These are phyloP conservation scores for Nothocercus julius DNA, from an alignment of 2,113 vertebrate species.

Conservation along the genomic window DNA sequence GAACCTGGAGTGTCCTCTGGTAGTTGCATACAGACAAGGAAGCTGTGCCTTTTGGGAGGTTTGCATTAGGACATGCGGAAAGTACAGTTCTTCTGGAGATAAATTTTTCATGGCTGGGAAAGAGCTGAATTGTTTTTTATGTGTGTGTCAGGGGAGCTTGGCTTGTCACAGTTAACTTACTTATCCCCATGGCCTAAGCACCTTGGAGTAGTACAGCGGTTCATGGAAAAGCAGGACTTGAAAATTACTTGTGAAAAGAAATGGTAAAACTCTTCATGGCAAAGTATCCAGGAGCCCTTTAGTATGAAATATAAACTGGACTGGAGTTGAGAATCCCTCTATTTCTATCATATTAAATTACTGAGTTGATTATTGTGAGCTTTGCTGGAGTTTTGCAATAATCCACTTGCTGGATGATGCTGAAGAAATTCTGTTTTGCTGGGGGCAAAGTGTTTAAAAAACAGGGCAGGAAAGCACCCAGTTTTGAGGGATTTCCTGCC, in stretches of 20 bases:
- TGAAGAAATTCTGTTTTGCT: background rate
- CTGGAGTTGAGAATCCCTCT: background rate
- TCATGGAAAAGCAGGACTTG: background rate
- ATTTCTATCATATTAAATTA: background rate
- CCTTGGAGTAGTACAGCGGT: background rate
- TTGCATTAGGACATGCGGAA: background rate
- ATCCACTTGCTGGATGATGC: background rate
- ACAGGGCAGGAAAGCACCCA: background rate
- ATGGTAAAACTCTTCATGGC: background rate
- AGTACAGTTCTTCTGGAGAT: background rate
- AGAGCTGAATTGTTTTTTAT: background rate
- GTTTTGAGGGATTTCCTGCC: background rate
- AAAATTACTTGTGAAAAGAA: background rate
- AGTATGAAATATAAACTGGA: background rate
- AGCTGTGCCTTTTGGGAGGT: background rate
- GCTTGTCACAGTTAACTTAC: background rate
- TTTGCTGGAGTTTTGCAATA: background rate
- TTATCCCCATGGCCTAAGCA: background rate
- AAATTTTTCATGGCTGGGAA: background rate
- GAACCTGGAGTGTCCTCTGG: background rate
- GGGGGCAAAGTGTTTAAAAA: background rate
- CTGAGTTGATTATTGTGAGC: background rate
- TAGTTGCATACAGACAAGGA: slow-evolving; percentile 33
- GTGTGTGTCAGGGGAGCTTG: background rate
- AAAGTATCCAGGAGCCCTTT: background rate